Conservation (phyloP, 2,888 invertebrate genomes). For the Pyrrhosoma nymphula region DNA sequence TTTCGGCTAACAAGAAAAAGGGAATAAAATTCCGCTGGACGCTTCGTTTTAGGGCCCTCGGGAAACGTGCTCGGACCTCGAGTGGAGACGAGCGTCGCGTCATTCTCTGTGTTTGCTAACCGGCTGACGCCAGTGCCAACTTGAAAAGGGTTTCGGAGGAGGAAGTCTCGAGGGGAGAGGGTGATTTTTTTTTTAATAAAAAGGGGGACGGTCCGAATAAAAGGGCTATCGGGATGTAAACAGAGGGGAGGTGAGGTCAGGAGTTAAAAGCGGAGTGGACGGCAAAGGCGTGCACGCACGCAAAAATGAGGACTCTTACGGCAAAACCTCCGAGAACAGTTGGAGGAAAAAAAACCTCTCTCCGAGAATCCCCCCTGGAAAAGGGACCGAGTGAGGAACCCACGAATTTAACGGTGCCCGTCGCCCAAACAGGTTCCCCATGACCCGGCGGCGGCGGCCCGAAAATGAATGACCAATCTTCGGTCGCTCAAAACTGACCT, state of each 20-base stretch:
- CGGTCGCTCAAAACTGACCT: not conserved
- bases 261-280: not conserved
- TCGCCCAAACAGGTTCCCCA: not conserved
- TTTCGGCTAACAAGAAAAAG: not conserved
- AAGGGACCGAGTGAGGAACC: not conserved
- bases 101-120: not conserved
- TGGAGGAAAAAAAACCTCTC: not conserved
- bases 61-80: too few species aligned
- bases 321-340: not conserved
- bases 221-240: not conserved
- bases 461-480: not conserved
- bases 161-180: too few species aligned
- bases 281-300: not conserved
- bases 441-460: not conserved
- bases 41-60: not conserved
- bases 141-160: not conserved
- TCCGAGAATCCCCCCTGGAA: not conserved
- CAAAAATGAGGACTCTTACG: not conserved
- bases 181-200: not conserved
- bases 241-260: not conserved
- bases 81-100: too few species aligned
- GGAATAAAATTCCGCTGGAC: not conserved
- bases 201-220: not conserved
- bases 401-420: not conserved
- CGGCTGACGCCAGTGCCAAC: not conserved